These are phyloP conservation scores for Cryptomyrus ogoouensis DNA, from an alignment of 2,113 vertebrate species.

Conservation along the genomic window DNA sequence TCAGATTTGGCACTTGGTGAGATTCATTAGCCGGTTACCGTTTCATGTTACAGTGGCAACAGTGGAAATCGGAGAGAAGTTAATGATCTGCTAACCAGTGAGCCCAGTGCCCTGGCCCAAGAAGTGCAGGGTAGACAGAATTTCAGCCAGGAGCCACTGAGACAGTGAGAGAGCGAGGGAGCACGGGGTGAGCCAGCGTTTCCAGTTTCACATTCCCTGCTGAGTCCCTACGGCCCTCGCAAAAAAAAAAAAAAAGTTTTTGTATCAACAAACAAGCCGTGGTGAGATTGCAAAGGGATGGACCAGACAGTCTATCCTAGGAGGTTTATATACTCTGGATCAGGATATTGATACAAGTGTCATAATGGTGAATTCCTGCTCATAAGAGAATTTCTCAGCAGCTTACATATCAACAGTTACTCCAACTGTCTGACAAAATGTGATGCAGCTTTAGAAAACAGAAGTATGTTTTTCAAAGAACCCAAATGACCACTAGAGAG, in stretches of 20 bases:
- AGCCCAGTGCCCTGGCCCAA: constrained; percentile 32
- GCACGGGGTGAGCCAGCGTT: constrained; percentile 15
- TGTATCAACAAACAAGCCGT: neutral
- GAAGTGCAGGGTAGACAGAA: constrained; percentile 36
- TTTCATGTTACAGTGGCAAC: constrained; percentile 38
- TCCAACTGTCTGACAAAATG: neutral
- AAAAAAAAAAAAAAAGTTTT: constrained; percentile 3
- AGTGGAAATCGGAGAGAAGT: constrained; percentile 40
- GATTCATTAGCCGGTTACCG: constrained; percentile 19
- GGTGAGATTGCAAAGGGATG: neutral
- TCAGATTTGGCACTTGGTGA: constrained; percentile 3
- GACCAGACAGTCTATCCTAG: neutral
- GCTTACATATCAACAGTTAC: constrained; percentile 7
- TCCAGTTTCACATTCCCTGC: constrained; percentile 17
- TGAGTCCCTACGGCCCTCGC: neutral
- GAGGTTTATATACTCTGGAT: neutral
- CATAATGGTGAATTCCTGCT: neutral
- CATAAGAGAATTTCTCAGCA: neutral
- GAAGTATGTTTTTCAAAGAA: neutral
- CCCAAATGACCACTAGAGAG: neutral
- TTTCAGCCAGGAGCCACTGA: constrained; percentile 35
- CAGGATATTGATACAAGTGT: constrained; percentile 8
- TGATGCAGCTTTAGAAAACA: neutral
- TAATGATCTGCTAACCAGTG: constrained; percentile 49
- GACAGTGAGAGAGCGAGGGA: constrained; percentile 18